phyloP scores from a whole-genome alignment of 2,113 vertebrate species.

The Engystomops pustulosus region DNA sequence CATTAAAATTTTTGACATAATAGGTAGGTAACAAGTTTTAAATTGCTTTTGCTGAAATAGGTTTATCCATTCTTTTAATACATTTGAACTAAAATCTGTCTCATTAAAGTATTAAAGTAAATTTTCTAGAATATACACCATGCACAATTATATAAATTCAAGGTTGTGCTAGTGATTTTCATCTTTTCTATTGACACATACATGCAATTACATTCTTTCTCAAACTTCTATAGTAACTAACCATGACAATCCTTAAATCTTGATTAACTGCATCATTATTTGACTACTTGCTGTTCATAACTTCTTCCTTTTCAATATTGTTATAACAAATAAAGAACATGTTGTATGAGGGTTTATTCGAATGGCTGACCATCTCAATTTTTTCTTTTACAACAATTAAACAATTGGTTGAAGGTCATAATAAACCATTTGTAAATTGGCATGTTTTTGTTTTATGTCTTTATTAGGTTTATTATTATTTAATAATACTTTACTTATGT shows the following conservation, averaged over 20 bases:
- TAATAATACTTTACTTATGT: too few species aligned
- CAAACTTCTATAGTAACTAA: background rate
- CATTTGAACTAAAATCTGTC: background rate
- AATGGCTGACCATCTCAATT: too few species aligned
- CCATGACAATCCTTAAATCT: background rate
- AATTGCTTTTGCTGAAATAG: background rate
- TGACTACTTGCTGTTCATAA: background rate
- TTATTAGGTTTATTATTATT: too few species aligned
- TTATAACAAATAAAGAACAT: too few species aligned
- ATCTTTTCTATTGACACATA: background rate
- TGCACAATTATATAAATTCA: background rate
- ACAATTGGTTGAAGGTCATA: too few species aligned
- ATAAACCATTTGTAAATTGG: too few species aligned
- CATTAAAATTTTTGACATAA: background rate
- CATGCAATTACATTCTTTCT: background rate
- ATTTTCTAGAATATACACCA: constrained; percentile 3
- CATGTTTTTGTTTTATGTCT: too few species aligned
- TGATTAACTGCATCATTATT: background rate
- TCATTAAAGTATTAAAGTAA: constrained; percentile 1
- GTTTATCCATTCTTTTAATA: background rate
- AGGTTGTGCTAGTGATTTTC: background rate
- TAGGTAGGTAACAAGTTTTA: background rate
- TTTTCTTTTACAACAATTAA: too few species aligned
- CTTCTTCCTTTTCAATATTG: too few species aligned
- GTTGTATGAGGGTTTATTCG: too few species aligned